A percentile compares a stretch with the other conserved stretches of the same genome.
phyloP scores from a whole-genome alignment of 2,888 invertebrate species.

The Drosophila austrosaltans region DNA sequence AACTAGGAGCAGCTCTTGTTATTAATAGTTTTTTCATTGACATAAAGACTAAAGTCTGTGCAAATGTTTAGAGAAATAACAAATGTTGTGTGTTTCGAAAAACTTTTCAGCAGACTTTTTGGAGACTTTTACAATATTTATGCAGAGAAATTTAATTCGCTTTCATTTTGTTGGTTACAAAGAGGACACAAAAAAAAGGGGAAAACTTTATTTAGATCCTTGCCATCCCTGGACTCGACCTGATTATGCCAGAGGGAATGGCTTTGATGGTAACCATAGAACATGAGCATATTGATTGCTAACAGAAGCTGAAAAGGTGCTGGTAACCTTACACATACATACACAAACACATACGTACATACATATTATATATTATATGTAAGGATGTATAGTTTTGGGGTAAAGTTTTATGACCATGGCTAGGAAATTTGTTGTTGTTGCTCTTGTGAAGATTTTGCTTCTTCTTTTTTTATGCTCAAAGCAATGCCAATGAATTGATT shows the following conservation, averaged over 20 bases:
- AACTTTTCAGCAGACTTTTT: constrained; percentile 26
- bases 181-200: neutral
- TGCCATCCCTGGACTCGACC: constrained; percentile 46
- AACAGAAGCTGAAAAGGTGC: constrained; percentile 17
- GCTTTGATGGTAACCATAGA: constrained; percentile 44
- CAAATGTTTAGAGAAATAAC: constrained; percentile 14
- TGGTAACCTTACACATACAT: constrained; percentile 36
- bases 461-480: constrained; percentile 45
- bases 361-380: constrained; percentile 14
- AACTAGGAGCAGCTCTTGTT: constrained; percentile 1
- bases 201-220: constrained; percentile 28
- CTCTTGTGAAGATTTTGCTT: constrained; percentile 10
- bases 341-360: constrained; percentile 38
- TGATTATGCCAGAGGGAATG: constrained; percentile 48
- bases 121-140: constrained; percentile 18
- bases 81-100: constrained; percentile 31
- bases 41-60: constrained; percentile 13
- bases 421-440: constrained; percentile 24
- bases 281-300: constrained; percentile 43
- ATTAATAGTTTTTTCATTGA: constrained; percentile 34
- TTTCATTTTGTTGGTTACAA: constrained; percentile 24
- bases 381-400: constrained; percentile 26
- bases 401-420: constrained; percentile 41
- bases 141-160: constrained; percentile 35
- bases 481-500: constrained; percentile 74